A percentile compares a stretch with the other conserved stretches of the same genome.
Conservation (phyloP, 35 echinoderm and acorn worm genomes). For the Apostichopus parvimensis region DNA sequence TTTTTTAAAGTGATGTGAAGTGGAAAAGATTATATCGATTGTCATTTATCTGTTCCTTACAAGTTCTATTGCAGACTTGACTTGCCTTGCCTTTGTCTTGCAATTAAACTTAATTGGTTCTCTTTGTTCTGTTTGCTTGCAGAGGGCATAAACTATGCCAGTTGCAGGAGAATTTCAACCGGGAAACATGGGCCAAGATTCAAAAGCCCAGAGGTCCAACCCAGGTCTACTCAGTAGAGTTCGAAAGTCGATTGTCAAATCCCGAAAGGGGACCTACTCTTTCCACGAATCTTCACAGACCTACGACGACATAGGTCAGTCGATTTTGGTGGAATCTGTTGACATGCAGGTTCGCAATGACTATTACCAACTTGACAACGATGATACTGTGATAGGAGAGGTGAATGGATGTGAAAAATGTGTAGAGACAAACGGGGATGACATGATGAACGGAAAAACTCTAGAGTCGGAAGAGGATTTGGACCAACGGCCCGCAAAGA, state of each 20-base stretch:
- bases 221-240: conserved; percentile 4
- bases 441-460: conserved; percentile 14
- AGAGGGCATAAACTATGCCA: conserved; percentile 16
- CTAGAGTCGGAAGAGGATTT: not conserved
- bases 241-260: not conserved
- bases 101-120: too few relatives aligned
- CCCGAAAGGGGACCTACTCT: conserved; percentile 30
- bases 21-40: too few relatives aligned
- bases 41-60: too few relatives aligned
- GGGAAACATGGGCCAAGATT: conserved; percentile 41
- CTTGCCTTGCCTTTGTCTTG: too few relatives aligned
- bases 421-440: not conserved
- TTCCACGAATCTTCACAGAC: not conserved
- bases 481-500: not conserved
- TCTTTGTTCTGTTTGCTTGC: not conserved
- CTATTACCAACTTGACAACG: not conserved
- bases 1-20: too few relatives aligned
- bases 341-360: not conserved
- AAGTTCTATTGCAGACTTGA: too few relatives aligned
- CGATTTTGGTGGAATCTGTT: not conserved
- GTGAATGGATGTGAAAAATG: not conserved
- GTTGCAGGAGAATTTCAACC: not conserved
- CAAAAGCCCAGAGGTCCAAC: conserved; percentile 23
- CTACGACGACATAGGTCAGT: conserved; percentile 12
- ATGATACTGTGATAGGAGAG: too few relatives aligned